phyloP scores from a whole-genome alignment of 2,113 vertebrate species.

The Monarcha castaneiventris region DNA sequence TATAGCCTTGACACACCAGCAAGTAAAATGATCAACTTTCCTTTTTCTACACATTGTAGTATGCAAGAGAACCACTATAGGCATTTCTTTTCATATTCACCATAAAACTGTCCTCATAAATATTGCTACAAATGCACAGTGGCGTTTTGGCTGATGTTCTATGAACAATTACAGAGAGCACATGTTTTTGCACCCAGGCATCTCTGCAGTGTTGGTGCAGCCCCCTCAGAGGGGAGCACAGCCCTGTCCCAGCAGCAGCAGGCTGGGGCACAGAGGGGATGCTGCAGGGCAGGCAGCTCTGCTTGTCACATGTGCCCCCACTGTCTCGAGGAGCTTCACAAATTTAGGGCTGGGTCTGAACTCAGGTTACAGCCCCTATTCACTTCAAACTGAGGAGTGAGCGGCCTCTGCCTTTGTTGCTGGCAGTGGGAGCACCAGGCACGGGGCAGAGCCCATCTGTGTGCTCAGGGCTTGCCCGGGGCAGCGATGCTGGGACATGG shows the following conservation, averaged over 20 bases:
- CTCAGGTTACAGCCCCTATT: background rate
- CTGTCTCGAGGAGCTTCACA: background rate
- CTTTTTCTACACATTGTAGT: background rate
- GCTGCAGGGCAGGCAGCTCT: background rate
- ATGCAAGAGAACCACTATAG: background rate
- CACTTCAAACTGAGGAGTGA: background rate
- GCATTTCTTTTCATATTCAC: background rate
- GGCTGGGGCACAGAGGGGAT: background rate
- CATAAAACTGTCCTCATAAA: background rate
- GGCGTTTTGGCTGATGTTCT: background rate
- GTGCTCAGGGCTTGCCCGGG: background rate
- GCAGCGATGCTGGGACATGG: rapidly evolving
- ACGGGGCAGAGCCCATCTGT: background rate
- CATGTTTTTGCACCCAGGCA: background rate
- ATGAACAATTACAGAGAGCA: background rate
- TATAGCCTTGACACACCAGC: background rate
- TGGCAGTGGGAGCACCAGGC: background rate
- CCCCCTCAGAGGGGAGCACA: background rate
- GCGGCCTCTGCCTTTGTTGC: background rate
- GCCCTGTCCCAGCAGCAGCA: background rate
- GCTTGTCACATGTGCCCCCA: background rate
- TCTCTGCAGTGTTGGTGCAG: background rate
- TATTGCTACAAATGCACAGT: background rate
- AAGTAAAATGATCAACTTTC: background rate
- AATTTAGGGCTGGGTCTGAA: background rate